Conservation (phyloP, 2,888 invertebrate genomes). For the Agrotis ipsilon region DNA sequence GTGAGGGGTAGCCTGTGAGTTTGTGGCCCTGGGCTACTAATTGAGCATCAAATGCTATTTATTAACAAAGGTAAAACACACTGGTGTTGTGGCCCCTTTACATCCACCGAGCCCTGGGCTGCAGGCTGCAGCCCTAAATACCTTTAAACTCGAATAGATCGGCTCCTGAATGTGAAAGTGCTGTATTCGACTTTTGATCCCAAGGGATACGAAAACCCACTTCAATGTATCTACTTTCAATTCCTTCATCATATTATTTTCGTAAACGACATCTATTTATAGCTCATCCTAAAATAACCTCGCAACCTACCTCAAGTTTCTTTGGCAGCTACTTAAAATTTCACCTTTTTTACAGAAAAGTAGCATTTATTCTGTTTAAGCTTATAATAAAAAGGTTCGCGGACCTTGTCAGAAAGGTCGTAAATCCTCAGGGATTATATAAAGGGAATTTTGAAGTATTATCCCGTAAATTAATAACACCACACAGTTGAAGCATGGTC, state of each 20-base stretch:
- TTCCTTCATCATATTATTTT: neutral
- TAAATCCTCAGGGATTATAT: constrained; percentile 14
- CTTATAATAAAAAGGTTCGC: constrained; percentile 15
- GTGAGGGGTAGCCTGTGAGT: too few relatives aligned
- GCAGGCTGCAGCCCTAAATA: too few relatives aligned
- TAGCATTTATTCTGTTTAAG: constrained; percentile 8
- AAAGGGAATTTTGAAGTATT: constrained; percentile 18
- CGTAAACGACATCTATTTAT: too few relatives aligned
- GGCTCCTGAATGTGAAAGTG: neutral
- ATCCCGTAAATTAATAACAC: constrained; percentile 38
- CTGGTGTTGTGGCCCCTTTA: too few relatives aligned
- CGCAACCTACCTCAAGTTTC: neutral
- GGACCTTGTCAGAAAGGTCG: neutral
- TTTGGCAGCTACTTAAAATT: neutral
- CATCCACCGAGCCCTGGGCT: too few relatives aligned
- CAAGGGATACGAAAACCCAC: neutral
- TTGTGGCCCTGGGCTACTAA: too few relatives aligned
- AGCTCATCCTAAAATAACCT: neutral
- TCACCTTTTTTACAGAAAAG: neutral
- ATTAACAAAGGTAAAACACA: too few relatives aligned
- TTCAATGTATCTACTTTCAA: neutral
- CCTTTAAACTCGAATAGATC: too few relatives aligned
- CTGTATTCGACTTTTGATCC: neutral
- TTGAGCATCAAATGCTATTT: too few relatives aligned
- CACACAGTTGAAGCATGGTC: constrained; percentile 15